Evolutionary conservation across 1,140 invertebrate species (phyloP).

Genomic region (Carposina sasakii): DNA sequence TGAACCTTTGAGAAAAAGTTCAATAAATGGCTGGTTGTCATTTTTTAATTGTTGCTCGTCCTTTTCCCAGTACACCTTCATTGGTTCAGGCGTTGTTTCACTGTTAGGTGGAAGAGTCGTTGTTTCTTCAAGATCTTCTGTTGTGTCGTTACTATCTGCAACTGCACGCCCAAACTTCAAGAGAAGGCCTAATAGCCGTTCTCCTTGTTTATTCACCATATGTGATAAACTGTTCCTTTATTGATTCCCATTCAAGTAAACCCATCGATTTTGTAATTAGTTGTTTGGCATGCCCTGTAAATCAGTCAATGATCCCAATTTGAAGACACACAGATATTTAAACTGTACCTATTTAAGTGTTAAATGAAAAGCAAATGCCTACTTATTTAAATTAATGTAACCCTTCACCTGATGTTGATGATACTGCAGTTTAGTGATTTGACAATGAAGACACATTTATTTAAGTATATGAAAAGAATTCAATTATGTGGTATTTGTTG

Average conservation of each 20-base stretch:
- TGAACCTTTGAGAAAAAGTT: constrained; percentile 49
- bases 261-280: constrained; percentile 50
- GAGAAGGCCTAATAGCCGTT: constrained; percentile 58
- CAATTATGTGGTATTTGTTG: too few relatives aligned
- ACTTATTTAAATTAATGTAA: too few relatives aligned
- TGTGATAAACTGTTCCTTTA: constrained; percentile 40
- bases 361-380: too few relatives aligned
- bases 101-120: constrained; percentile 11
- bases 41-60: constrained; percentile 45
- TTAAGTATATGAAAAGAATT: too few relatives aligned
- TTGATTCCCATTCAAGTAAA: constrained; percentile 47
- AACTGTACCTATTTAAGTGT: too few relatives aligned
- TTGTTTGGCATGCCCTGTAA: constrained; percentile 64
- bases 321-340: constrained; percentile 70
- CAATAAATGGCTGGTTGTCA: constrained; percentile 51
- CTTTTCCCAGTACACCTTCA: constrained; percentile 62
- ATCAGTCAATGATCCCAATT: constrained; percentile 65
- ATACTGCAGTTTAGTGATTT: too few relatives aligned
- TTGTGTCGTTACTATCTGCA: constrained; percentile 32
- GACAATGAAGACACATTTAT: too few relatives aligned
- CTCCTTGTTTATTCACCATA: constrained; percentile 64
- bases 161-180: constrained; percentile 44
- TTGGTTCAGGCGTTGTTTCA: constrained; percentile 44
- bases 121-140: constrained; percentile 32
- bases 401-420: constrained; percentile 34